A percentile compares a stretch with the other conserved stretches of the same genome.
Conservation (phyloP, 1,140 invertebrate genomes). For the Lordiphosa collinella region DNA sequence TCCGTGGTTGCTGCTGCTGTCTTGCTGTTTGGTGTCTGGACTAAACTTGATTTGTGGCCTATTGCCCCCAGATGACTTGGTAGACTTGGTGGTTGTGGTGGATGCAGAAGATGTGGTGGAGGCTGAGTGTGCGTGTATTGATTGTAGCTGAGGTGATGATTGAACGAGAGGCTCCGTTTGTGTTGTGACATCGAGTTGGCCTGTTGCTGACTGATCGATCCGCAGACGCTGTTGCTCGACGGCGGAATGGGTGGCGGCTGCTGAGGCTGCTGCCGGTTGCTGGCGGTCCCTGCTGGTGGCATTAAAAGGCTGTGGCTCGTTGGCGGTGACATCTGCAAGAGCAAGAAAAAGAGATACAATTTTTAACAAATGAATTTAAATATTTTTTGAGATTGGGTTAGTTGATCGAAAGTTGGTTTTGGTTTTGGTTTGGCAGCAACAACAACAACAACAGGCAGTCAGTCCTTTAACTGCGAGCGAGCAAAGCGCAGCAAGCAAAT, state of each 20-base stretch:
- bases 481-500: conserved; percentile 75
- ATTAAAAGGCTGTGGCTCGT: conserved; percentile 64
- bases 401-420: conserved; percentile 22
- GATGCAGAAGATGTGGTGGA: conserved; percentile 82
- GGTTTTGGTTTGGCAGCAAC: conserved; percentile 41
- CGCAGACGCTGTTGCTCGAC: conserved; percentile 22
- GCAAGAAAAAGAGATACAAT: conserved; percentile 1
- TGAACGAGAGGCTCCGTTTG: conserved; percentile 84
- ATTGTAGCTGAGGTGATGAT: conserved; percentile 84
- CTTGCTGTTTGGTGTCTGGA: conserved; percentile 78
- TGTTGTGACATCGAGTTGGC: conserved; percentile 80
- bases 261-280: conserved; percentile 33
- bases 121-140: conserved; percentile 82
- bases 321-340: conserved; percentile 81
- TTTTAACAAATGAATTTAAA: background rate
- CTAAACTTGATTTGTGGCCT: conserved; percentile 79
- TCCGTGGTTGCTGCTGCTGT: conserved; percentile 60
- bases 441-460: conserved; percentile 37
- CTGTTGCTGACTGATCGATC: conserved; percentile 33
- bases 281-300: conserved; percentile 30
- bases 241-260: conserved; percentile 32
- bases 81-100: conserved; percentile 79
- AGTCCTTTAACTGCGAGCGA: conserved; percentile 52
- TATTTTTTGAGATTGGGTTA: conserved; percentile 37
- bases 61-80: conserved; percentile 76